phyloP scores from a whole-genome alignment of 1,140 invertebrate species.

The Hermatobates lingyangjiaoensis region DNA sequence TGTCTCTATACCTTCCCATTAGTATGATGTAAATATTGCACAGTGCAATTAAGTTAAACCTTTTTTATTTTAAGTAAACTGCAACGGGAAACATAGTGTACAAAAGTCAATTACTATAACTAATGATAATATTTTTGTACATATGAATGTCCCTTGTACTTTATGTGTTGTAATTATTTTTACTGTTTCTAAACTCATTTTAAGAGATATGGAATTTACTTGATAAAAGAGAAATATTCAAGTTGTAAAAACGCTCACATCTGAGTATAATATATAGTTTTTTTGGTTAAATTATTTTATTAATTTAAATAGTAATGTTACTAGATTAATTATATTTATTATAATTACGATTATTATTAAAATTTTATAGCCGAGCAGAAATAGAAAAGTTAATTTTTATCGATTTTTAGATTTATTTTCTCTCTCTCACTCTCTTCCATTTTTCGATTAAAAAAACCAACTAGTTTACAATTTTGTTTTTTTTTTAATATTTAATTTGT shows the following conservation, averaged over 20 bases:
- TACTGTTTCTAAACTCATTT: constrained; percentile 19
- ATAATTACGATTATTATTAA: too few relatives aligned
- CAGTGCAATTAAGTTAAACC: constrained; percentile 17
- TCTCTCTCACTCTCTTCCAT: too few relatives aligned
- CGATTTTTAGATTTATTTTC: too few relatives aligned
- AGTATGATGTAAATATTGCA: constrained; percentile 19
- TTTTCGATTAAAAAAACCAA: too few relatives aligned
- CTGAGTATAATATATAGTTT: too few relatives aligned
- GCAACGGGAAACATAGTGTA: constrained; percentile 24
- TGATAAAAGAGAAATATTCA: neutral
- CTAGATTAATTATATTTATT: too few relatives aligned
- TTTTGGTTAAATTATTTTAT: too few relatives aligned
- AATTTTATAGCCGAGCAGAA: too few relatives aligned
- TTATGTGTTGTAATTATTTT: constrained; percentile 14
- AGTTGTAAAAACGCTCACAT: neutral
- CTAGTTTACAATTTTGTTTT: too few relatives aligned
- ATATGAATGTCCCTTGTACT: constrained; percentile 24
- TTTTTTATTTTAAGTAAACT: constrained; percentile 15
- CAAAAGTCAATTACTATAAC: constrained; percentile 30
- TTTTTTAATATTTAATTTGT: too few relatives aligned
- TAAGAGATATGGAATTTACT: neutral
- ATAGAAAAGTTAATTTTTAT: too few relatives aligned
- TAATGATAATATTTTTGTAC: constrained; percentile 31
- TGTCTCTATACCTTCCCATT: neutral
- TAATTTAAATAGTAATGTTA: too few relatives aligned